phyloP scores from a whole-genome alignment of 2,888 invertebrate genomes.

The Phrixothrix hirtus region DNA sequence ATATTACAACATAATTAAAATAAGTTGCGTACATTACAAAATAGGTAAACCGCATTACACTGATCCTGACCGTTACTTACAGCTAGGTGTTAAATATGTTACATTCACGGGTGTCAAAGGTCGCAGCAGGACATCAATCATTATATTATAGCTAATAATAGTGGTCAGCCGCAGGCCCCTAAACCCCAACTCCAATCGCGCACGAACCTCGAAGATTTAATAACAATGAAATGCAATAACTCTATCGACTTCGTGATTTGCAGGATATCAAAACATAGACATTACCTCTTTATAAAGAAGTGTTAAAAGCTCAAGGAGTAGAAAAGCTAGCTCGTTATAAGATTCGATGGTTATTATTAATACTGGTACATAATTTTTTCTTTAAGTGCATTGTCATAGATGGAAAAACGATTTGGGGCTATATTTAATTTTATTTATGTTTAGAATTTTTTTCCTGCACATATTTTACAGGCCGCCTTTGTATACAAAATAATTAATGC shows the following conservation, averaged over 20 bases:
- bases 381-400: conserved; percentile 1
- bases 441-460: no score
- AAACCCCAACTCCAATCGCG: conserved; percentile 27
- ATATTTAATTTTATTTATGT: neutral
- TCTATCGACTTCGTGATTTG: conserved; percentile 30
- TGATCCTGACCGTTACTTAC: conserved; percentile 27
- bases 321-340: conserved; percentile 11
- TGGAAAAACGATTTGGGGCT: neutral
- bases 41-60: conserved; percentile 18
- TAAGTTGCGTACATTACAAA: neutral
- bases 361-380: conserved; percentile 6
- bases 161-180: conserved; percentile 39
- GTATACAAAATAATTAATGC: neutral
- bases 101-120: conserved; percentile 51
- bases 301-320: conserved; percentile 23
- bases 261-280: conserved; percentile 18
- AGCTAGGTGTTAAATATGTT: conserved; percentile 52
- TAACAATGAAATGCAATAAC: conserved; percentile 32
- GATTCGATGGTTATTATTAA: conserved; percentile 9
- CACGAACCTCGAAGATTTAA: conserved; percentile 32
- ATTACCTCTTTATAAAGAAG: conserved; percentile 22
- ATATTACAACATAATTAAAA: no score
- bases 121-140: conserved; percentile 52
- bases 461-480: no score
- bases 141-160: conserved; percentile 52